Percentiles rank a stretch among this genome's conserved stretches.
phyloP scores from a whole-genome alignment of 2,888 invertebrate species.

The Brachyptera risi region DNA sequence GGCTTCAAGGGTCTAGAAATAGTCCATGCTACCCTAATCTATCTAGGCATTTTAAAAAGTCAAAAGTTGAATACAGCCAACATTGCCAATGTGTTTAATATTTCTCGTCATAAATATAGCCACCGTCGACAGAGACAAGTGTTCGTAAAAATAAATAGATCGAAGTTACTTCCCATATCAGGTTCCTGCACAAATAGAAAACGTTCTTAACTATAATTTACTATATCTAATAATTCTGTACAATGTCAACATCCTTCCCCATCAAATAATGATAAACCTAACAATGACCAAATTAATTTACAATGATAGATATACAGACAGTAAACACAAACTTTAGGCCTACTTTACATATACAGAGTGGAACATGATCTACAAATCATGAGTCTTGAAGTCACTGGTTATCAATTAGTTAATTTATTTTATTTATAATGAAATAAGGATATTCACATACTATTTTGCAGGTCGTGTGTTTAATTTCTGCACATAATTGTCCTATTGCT shows the following conservation, averaged over 20 bases:
- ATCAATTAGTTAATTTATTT: slow-evolving; percentile 19
- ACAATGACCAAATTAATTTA: neutral
- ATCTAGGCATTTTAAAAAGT: too few species aligned
- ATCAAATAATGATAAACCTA: slow-evolving; percentile 4
- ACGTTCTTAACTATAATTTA: slow-evolving; percentile 24
- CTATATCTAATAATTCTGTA: slow-evolving; percentile 27
- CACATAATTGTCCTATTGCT: slow-evolving; percentile 31
- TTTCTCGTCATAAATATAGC: too few species aligned
- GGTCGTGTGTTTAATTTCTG: slow-evolving; percentile 22
- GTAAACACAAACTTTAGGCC: neutral
- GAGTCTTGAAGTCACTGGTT: slow-evolving; percentile 25
- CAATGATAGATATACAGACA: neutral
- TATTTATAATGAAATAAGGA: slow-evolving; percentile 21
- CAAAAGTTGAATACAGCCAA: neutral
- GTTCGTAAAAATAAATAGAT: neutral
- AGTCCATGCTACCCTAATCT: too few species aligned
- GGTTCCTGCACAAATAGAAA: slow-evolving; percentile 22
- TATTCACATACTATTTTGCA: slow-evolving; percentile 22
- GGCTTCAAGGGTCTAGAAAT: too few species aligned
- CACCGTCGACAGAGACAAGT: too few species aligned
- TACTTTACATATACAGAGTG: neutral
- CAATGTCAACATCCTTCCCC: slow-evolving; percentile 24
- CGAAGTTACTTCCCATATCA: neutral
- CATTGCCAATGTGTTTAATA: neutral
- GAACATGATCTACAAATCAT: neutral